A percentile compares a stretch with the other conserved stretches of the same genome.
Evolutionary conservation across 2,113 vertebrate genomes (phyloP).

Genomic region (Corvus moneduloides): DNA sequence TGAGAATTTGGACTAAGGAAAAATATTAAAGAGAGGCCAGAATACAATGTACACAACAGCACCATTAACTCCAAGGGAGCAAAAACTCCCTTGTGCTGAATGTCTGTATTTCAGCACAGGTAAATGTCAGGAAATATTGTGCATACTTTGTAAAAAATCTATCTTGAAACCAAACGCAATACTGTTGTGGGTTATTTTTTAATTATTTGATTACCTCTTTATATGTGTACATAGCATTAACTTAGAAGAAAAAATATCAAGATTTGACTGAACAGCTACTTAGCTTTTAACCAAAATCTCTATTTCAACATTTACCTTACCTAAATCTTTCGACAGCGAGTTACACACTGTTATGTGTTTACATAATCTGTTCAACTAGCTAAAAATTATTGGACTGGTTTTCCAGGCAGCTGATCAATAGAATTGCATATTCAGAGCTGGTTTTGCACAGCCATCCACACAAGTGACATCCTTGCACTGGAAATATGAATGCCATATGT

Average conservation of each 20-base stretch:
- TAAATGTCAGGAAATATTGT: not conserved
- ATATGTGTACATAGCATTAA: not conserved
- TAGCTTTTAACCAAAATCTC: not conserved
- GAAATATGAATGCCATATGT: not conserved
- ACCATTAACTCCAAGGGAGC: not conserved
- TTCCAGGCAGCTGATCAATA: not conserved
- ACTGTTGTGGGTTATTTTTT: not conserved
- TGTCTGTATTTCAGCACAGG: not conserved
- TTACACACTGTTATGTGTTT: not conserved
- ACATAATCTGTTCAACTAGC: not conserved
- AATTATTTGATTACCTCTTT: not conserved
- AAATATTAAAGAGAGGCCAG: not conserved
- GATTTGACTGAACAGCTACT: not conserved
- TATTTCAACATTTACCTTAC: not conserved
- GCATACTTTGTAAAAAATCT: not conserved
- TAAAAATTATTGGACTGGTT: not conserved
- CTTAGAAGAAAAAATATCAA: not conserved
- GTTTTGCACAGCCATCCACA: not conserved
- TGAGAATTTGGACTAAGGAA: not conserved
- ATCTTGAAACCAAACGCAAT: not conserved
- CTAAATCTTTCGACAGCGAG: not conserved
- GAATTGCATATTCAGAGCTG: not conserved
- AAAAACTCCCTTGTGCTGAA: not conserved
- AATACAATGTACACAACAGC: not conserved
- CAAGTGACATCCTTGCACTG: not conserved